These are phyloP conservation scores for Montipora capricornis DNA, from an alignment of 64 coral and sea anemone species.

Conservation along the genomic window DNA sequence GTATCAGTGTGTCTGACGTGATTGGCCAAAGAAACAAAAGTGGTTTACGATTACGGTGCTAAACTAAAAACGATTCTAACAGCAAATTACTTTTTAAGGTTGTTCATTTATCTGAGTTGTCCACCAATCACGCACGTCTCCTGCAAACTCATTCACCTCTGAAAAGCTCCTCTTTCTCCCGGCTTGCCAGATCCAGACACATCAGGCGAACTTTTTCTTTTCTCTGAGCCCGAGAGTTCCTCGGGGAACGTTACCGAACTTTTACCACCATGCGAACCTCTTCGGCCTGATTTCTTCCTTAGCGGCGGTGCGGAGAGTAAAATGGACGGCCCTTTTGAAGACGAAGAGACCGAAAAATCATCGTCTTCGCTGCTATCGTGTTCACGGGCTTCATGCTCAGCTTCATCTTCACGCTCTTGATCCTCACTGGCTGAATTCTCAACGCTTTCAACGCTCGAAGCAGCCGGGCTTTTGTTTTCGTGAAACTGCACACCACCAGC, in stretches of 20 bases:
- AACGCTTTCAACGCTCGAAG: slow-evolving; percentile 29
- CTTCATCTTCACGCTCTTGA: slow-evolving; percentile 45
- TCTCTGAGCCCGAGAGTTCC: slow-evolving; percentile 1
- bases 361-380: slow-evolving; percentile 46
- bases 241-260: slow-evolving; percentile 52
- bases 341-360: neutral
- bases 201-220: slow-evolving; percentile 37
- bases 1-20: too few relatives aligned
- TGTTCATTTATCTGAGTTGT: neutral
- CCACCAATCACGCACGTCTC: slow-evolving; percentile 51
- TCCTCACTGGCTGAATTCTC: slow-evolving; percentile 66
- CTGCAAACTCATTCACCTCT: slow-evolving; percentile 23
- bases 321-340: slow-evolving; percentile 21
- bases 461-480: slow-evolving; percentile 49
- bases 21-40: too few relatives aligned
- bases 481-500: slow-evolving; percentile 31
- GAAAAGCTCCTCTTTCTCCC: slow-evolving; percentile 15
- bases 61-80: neutral
- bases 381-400: slow-evolving; percentile 48
- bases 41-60: too few relatives aligned
- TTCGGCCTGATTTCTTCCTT: neutral
- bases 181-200: neutral
- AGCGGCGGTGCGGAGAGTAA: slow-evolving; percentile 7
- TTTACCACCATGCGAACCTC: neutral
- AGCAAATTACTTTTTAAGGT: neutral